Conservation (phyloP, 2,113 vertebrate species). For the Crotalus horridus region DNA sequence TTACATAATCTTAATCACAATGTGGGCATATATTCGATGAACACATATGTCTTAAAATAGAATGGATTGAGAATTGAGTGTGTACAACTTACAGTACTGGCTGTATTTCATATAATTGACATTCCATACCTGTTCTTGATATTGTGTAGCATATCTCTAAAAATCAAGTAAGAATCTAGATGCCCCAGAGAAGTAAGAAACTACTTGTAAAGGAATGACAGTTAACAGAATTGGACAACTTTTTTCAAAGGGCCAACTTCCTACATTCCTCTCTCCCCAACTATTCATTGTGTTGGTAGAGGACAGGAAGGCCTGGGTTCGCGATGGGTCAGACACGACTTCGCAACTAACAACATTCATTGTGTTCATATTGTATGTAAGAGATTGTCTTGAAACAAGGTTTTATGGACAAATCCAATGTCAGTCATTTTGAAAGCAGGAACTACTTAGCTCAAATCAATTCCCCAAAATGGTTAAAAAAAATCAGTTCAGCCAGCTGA, state of each 20-base stretch:
- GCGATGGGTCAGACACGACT: no score
- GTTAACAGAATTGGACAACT: background rate
- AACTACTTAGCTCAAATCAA: background rate
- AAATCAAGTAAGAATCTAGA: background rate
- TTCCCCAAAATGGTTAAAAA: background rate
- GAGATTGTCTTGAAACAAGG: slow-evolving; percentile 2
- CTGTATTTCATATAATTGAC: background rate
- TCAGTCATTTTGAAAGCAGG: background rate
- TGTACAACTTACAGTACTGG: no score
- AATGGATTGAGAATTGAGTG: no score
- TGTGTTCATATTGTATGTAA: background rate
- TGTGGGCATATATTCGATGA: background rate
- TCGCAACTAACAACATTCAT: no score
- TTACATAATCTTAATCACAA: background rate
- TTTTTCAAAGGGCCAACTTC: background rate
- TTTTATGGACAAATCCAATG: background rate
- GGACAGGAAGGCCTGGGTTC: no score
- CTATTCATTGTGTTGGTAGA: background rate
- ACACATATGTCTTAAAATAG: background rate
- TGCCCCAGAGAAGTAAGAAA: background rate
- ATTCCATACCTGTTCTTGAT: background rate
- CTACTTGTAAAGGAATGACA: background rate
- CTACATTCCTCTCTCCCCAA: background rate
- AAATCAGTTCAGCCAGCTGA: background rate
- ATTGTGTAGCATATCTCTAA: background rate